Base-by-base conservation (phyloP, 2,888 invertebrate genomes). In the Ischnura elegans region DNA sequence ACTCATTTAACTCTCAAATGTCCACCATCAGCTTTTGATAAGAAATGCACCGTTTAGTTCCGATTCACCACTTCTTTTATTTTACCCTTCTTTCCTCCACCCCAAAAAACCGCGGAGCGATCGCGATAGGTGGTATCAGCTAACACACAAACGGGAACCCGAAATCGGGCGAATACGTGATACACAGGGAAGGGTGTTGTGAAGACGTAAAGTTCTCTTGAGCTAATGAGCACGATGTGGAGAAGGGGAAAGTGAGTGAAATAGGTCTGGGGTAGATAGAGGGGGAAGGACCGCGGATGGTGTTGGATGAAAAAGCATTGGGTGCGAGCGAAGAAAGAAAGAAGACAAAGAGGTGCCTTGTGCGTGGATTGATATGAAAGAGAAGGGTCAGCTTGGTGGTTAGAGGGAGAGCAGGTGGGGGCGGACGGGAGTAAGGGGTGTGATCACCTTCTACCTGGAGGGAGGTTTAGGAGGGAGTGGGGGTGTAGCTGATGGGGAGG, bases 331-430 rank as follows among this genome's bases (percentile, higher is more conserved):
- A 29, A 13, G 13, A 66, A 90, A 90, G 61, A 90, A 66, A 43
- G 16, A 42, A 90, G 61, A 90, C 90, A 90, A 90, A 90, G 76
- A 76, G 45, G 25, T 47, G 87, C 55, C 45, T 16, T 47, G 47
- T 51, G 55, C 42, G 55, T 51, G 90, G 90, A 66, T 90, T 61
- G 90, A 90, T 90, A 61, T 29, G 42, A 43, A 43, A 43, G n/a
- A 16, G 87, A 36, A 13, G 8, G 61, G 61, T 43, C 36, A 76
- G 61, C 36, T 8, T 36, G 55, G 8, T n/a, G 8, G 21, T n/a
- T 25, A 19, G 61, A 61, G 47, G n/a, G 43, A 61, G 19, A n/a
- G 61, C n/a, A 55, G 42, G 90, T 61, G 43, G 21, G 29, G 19
- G 36, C 5, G 36, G 21, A n/a, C 13, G 87, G 19, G 36, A 6